Percentiles rank a stretch among this genome's conserved stretches.
These are phyloP conservation scores for Poeciliopsis turneri DNA, from an alignment of 2,797 vertebrate species.

Conservation along the genomic window DNA sequence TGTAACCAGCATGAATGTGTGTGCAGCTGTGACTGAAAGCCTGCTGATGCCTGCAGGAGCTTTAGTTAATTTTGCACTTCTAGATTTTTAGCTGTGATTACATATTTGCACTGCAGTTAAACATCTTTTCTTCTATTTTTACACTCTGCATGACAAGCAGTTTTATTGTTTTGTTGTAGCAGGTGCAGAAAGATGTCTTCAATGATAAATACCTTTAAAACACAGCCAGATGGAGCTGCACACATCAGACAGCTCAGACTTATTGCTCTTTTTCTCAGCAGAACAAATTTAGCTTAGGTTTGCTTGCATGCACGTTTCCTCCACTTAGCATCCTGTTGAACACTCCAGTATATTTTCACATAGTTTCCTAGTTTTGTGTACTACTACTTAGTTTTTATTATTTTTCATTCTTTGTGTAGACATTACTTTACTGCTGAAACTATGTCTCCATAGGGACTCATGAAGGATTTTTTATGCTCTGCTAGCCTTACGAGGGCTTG, in stretches of 20 bases:
- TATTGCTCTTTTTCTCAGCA: not conserved
- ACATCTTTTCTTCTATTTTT: not conserved
- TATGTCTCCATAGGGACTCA: not conserved
- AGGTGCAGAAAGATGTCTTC: not conserved
- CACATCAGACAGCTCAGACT: not conserved
- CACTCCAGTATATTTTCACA: not conserved
- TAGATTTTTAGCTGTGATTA: conserved; percentile 1
- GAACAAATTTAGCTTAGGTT: not conserved
- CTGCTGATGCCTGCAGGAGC: not conserved
- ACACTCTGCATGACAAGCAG: not conserved
- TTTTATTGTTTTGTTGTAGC: conserved; percentile 1
- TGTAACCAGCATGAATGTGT: not conserved
- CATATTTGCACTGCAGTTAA: not conserved
- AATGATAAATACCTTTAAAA: conserved; percentile 7
- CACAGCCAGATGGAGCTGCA: not conserved
- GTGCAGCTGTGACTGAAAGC: not conserved
- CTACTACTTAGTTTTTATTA: not conserved
- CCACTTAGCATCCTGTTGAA: not conserved
- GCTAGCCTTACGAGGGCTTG: not conserved
- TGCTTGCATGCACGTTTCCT: not conserved
- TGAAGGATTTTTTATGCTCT: not conserved
- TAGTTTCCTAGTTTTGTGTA: not conserved
- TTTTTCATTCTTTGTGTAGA: not conserved
- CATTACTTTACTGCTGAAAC: not conserved
- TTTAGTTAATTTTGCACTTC: not conserved